Evolutionary conservation across 2,113 vertebrate genomes (phyloP).

Genomic region (Tursiops truncatus): DNA sequence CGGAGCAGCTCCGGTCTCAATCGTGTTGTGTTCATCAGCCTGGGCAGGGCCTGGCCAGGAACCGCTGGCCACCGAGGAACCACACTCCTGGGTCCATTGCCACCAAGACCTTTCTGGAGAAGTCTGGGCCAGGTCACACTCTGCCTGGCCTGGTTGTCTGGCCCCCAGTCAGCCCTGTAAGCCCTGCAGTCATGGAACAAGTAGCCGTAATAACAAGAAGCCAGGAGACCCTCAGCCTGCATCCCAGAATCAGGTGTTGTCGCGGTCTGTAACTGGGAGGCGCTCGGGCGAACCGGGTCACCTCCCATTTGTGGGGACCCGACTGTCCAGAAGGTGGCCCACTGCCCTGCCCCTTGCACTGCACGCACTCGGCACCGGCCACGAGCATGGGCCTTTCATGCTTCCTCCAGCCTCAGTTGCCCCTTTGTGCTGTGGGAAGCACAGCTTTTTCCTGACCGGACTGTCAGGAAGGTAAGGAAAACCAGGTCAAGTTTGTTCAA

Average conservation of each 20-base stretch:
- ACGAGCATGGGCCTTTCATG: background rate
- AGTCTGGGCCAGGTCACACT: background rate
- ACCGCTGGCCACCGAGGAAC: background rate
- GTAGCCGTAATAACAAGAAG: background rate
- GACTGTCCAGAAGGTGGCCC: background rate
- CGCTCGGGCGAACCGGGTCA: rapidly evolving
- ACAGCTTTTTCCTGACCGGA: background rate
- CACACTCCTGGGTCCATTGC: background rate
- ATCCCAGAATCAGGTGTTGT: too few species aligned
- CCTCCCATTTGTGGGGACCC: background rate
- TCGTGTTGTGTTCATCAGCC: too few species aligned
- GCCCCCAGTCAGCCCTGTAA: background rate
- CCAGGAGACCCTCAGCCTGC: background rate
- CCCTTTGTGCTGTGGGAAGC: background rate
- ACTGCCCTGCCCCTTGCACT: background rate
- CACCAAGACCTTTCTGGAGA: background rate
- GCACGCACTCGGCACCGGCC: background rate
- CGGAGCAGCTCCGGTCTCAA: background rate
- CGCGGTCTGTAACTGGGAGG: background rate
- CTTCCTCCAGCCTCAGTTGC: background rate
- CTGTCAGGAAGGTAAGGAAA: background rate
- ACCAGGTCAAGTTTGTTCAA: background rate
- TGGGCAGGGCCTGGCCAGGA: too few species aligned
- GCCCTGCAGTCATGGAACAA: background rate
- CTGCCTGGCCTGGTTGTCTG: background rate